Evolutionary conservation across 2,888 invertebrate genomes (phyloP).

Genomic region (Odontocolon sp.): DNA sequence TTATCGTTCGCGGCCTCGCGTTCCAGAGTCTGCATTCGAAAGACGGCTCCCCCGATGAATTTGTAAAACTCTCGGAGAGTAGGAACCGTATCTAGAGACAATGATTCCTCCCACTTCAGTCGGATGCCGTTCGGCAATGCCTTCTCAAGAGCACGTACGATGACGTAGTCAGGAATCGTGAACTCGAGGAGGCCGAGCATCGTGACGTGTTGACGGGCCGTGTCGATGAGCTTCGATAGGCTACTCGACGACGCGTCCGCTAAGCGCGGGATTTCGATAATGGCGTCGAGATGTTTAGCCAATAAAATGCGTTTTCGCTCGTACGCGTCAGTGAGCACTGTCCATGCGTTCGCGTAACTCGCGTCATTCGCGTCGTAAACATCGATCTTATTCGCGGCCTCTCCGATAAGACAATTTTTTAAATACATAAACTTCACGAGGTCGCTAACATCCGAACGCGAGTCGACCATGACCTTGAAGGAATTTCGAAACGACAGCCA

Average conservation of each 20-base stretch:
- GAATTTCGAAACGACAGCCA: slow-evolving; percentile 53
- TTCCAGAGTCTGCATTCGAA: slow-evolving; percentile 8
- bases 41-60: slow-evolving; percentile 13
- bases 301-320: slow-evolving; percentile 56
- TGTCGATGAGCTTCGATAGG: slow-evolving; percentile 22
- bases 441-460: slow-evolving; percentile 46
- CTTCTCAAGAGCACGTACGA: slow-evolving; percentile 17
- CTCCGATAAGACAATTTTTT: slow-evolving; percentile 28
- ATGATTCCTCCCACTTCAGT: slow-evolving; percentile 25
- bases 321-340: slow-evolving; percentile 34
- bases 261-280: slow-evolving; percentile 37
- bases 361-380: slow-evolving; percentile 42
- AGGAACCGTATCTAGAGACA: not conserved
- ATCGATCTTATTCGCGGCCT: slow-evolving; percentile 38
- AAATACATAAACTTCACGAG: slow-evolving; percentile 53
- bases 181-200: slow-evolving; percentile 59
- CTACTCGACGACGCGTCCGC: slow-evolving; percentile 1
- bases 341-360: slow-evolving; percentile 52
- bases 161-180: slow-evolving; percentile 19
- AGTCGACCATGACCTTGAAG: slow-evolving; percentile 50
- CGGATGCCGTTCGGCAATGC: slow-evolving; percentile 20
- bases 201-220: slow-evolving; percentile 58
- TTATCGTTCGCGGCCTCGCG: not conserved
- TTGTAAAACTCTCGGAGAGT: slow-evolving; percentile 13
- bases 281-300: slow-evolving; percentile 48